phyloP scores from a whole-genome alignment of 2,888 invertebrate genomes.

The Drosophila austrosaltans region DNA sequence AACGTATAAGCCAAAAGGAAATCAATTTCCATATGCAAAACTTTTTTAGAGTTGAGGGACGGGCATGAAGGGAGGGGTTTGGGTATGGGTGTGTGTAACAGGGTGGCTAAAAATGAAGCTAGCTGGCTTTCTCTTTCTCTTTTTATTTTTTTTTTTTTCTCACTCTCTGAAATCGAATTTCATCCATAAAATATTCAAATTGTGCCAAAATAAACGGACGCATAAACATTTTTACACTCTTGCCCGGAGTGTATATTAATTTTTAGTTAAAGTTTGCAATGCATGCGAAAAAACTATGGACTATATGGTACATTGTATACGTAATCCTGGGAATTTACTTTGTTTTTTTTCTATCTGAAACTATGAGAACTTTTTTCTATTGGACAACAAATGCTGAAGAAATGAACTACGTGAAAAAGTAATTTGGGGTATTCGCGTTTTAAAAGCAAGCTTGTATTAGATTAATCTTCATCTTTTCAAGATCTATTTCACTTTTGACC shows the following conservation, averaged over 20 bases:
- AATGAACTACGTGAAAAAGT: too few species aligned
- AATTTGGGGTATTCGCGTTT: too few species aligned
- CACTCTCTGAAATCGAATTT: constrained; percentile 67
- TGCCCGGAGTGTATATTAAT: constrained; percentile 4
- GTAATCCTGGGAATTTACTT: too few species aligned
- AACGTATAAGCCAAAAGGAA: constrained; percentile 60
- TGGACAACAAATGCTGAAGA: too few species aligned
- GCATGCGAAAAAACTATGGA: background rate
- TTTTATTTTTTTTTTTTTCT: background rate
- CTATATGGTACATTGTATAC: background rate
- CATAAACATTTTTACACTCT: constrained; percentile 73
- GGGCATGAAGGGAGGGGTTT: constrained; percentile 37
- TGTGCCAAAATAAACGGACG: constrained; percentile 75
- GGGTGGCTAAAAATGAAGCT: background rate
- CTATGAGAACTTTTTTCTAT: too few species aligned
- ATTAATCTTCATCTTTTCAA: background rate
- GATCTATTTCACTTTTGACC: background rate
- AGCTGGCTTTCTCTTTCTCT: background rate
- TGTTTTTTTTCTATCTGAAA: too few species aligned
- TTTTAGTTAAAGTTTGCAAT: background rate
- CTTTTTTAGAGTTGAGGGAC: constrained; percentile 62
- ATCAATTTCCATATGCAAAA: constrained; percentile 80
- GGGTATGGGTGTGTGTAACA: background rate
- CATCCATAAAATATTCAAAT: constrained; percentile 77
- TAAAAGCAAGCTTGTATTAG: background rate